Percentiles rank a stretch among this genome's conserved stretches.
Evolutionary conservation across 2,113 vertebrate genomes (phyloP).

Genomic region (Notarius quadriscutis): DNA sequence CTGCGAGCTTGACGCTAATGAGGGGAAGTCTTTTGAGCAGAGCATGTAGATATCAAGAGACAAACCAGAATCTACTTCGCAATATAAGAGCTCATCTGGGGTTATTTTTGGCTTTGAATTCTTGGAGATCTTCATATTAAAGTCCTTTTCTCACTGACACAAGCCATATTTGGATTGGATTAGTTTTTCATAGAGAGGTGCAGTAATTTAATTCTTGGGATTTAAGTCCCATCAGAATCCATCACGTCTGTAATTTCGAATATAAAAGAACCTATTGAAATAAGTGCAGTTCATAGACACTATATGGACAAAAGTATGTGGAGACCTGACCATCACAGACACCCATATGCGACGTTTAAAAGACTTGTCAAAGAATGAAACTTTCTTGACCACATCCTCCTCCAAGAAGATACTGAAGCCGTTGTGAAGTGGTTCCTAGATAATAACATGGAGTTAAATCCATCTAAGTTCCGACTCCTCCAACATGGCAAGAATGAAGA

Average conservation of each 20-base stretch:
- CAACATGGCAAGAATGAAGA: no score
- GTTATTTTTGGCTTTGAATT: neutral
- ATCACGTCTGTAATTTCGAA: neutral
- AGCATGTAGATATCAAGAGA: neutral
- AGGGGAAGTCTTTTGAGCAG: slow-evolving; percentile 6
- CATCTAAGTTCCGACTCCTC: no score
- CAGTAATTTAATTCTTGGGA: no score
- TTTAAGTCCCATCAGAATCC: neutral
- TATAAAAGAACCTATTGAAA: neutral
- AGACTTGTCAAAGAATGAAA: no score
- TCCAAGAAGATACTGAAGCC: no score
- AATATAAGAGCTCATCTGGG: neutral
- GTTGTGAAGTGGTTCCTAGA: no score
- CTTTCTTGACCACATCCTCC: no score
- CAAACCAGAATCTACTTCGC: neutral
- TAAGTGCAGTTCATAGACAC: no score
- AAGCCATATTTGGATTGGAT: neutral
- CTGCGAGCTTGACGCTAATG: neutral
- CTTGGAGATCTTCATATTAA: neutral
- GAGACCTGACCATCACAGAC: no score
- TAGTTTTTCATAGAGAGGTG: neutral
- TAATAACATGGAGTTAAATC: no score
- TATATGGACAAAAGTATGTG: no score
- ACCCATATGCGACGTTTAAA: no score
- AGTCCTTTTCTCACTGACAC: neutral